Evolutionary conservation across 2,888 invertebrate species (phyloP).

Genomic region (Drosophila mettleri): DNA sequence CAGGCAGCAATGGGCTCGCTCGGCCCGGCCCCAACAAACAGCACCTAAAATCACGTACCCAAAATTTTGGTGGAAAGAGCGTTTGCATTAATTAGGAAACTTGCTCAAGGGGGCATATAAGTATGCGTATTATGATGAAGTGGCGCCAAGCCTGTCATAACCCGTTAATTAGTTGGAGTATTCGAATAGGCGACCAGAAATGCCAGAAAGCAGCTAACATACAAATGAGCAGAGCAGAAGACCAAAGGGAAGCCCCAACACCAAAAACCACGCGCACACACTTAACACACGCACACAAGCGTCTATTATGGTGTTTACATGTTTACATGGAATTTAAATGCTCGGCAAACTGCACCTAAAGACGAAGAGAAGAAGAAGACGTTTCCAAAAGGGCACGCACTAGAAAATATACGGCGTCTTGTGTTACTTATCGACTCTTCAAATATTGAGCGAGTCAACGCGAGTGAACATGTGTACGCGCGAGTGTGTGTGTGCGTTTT

Average conservation of each 20-base stretch:
- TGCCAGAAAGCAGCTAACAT: slow-evolving; percentile 19
- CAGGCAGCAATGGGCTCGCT: slow-evolving; percentile 6
- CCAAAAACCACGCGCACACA: slow-evolving; percentile 30
- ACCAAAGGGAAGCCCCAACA: slow-evolving; percentile 39
- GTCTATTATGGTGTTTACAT: slow-evolving; percentile 18
- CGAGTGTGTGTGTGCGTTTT: slow-evolving; percentile 4
- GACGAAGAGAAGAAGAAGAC: slow-evolving; percentile 22
- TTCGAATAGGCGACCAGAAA: slow-evolving; percentile 81
- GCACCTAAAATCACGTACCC: slow-evolving; percentile 41
- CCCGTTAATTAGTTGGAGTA: slow-evolving; percentile 84
- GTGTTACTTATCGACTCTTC: slow-evolving; percentile 58
- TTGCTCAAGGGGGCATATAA: slow-evolving; percentile 8
- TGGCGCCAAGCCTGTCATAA: slow-evolving; percentile 79
- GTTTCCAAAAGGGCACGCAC: slow-evolving; percentile 57
- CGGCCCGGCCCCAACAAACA: slow-evolving; percentile 4
- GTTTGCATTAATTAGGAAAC: slow-evolving; percentile 42
- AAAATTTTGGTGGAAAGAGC: slow-evolving; percentile 32
- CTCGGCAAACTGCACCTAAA: slow-evolving; percentile 11
- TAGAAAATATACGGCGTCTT: slow-evolving; percentile 39
- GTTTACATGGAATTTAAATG: slow-evolving; percentile 30
- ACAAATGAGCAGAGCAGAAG: slow-evolving; percentile 15
- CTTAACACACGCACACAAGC: slow-evolving; percentile 1
- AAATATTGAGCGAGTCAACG: slow-evolving; percentile 29
- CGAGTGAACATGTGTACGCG: not conserved
- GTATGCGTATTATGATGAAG: slow-evolving; percentile 59